Conservation (phyloP, 1,140 invertebrate species). For the Drosophila ercepeae region DNA sequence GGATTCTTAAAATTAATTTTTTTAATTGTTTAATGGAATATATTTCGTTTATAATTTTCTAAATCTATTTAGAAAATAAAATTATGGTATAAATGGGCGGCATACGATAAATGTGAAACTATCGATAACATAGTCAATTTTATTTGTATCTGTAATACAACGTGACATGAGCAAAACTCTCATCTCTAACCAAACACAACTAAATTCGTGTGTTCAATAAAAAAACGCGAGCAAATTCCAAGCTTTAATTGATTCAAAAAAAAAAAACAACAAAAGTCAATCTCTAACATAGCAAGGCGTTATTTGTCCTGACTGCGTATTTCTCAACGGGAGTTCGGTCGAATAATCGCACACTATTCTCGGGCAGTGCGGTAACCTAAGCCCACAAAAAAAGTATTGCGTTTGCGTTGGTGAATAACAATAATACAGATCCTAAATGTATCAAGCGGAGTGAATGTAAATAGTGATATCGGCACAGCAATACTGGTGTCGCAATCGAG, state of each 20-base stretch:
- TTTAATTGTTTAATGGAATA: too few relatives aligned
- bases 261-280: neutral
- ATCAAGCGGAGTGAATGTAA: slow-evolving; percentile 12
- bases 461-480: slow-evolving; percentile 4
- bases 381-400: slow-evolving; percentile 27
- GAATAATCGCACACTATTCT: slow-evolving; percentile 9
- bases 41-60: too few relatives aligned
- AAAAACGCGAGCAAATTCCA: neutral
- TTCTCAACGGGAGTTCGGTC: neutral
- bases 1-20: too few relatives aligned
- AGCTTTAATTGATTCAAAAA: neutral
- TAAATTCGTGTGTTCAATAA: neutral
- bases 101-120: neutral
- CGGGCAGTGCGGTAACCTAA: slow-evolving; percentile 12
- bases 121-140: neutral
- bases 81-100: neutral
- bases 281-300: neutral
- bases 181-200: neutral
- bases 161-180: neutral
- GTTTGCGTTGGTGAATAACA: slow-evolving; percentile 44
- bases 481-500: slow-evolving; percentile 4
- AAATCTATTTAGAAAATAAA: too few relatives aligned
- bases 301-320: neutral
- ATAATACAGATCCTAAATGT: slow-evolving; percentile 37
- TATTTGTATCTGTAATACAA: neutral